These are phyloP conservation scores for Austrolebias charrua DNA, from an alignment of 2,797 vertebrate species.

Conservation along the genomic window DNA sequence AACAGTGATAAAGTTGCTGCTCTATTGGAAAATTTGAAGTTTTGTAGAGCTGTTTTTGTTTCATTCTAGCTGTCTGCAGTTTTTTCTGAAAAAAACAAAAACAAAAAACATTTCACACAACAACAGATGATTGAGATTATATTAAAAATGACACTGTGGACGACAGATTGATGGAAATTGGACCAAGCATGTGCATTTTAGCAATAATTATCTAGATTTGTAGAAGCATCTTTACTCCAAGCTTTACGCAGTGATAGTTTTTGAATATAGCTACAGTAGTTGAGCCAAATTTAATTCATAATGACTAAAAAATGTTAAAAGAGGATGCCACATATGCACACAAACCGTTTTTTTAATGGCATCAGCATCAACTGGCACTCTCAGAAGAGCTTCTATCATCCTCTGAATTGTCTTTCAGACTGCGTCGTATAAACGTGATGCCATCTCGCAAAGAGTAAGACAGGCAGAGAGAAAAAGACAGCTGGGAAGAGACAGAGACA, in stretches of 20 bases:
- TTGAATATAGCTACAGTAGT: slow-evolving; percentile 11
- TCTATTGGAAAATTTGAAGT: no score
- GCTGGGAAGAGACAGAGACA: slow-evolving; percentile 65
- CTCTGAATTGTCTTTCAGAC: slow-evolving; percentile 43
- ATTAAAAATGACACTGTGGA: no score
- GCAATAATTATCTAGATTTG: no score
- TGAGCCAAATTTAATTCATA: slow-evolving; percentile 24
- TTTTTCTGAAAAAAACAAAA: no score
- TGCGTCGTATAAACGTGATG: slow-evolving; percentile 20
- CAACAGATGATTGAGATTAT: no score
- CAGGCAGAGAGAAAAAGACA: slow-evolving; percentile 58
- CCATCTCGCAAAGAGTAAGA: slow-evolving; percentile 19
- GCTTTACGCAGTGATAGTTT: slow-evolving; percentile 13
- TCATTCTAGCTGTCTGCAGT: no score
- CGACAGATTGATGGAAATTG: no score
- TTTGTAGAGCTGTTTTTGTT: no score
- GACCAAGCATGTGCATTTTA: no score
- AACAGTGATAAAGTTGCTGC: no score
- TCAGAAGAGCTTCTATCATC: slow-evolving; percentile 32
- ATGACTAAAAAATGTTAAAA: slow-evolving; percentile 24
- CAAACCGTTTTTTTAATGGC: no score
- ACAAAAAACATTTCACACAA: no score
- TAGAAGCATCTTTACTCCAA: slow-evolving; percentile 14
- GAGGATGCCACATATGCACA: not conserved
- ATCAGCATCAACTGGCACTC: slow-evolving; percentile 7